Evolutionary conservation across 2,888 invertebrate species (phyloP).

Genomic region (Drosophila maculinotata): DNA sequence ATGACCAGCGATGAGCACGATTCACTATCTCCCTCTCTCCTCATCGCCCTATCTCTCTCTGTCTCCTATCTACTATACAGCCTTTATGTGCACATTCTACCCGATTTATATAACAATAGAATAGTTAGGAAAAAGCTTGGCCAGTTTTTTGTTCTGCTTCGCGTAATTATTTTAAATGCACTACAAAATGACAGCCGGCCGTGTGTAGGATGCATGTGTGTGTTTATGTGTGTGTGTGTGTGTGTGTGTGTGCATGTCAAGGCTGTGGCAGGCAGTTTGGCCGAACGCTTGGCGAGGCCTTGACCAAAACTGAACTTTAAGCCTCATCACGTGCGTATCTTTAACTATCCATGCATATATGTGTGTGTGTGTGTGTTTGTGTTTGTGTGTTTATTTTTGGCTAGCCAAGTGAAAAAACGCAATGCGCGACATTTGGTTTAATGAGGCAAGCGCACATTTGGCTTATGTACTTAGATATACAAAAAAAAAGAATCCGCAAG

Average conservation of each 20-base stretch:
- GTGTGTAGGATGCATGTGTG: neutral
- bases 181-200: constrained; percentile 9
- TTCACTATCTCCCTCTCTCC: neutral
- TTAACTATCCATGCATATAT: neutral
- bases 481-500: constrained; percentile 10
- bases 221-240: constrained; percentile 20
- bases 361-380: constrained; percentile 1
- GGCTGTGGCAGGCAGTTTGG: constrained; percentile 47
- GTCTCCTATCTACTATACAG: neutral
- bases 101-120: constrained; percentile 60
- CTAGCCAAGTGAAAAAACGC: constrained; percentile 36
- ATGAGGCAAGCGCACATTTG: constrained; percentile 58
- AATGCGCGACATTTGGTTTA: constrained; percentile 50
- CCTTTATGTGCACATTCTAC: constrained; percentile 30
- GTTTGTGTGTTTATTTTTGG: constrained; percentile 13
- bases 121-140: constrained; percentile 17
- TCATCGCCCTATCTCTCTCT: constrained; percentile 1
- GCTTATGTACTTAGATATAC: constrained; percentile 30
- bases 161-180: constrained; percentile 67
- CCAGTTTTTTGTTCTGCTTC: constrained; percentile 24
- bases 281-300: constrained; percentile 46
- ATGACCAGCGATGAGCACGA: constrained; percentile 25
- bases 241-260: constrained; percentile 51
- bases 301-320: constrained; percentile 63
- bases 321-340: constrained; percentile 45